phyloP scores from a whole-genome alignment of 2,113 vertebrate genomes.

The Pomatostomus ruficeps region DNA sequence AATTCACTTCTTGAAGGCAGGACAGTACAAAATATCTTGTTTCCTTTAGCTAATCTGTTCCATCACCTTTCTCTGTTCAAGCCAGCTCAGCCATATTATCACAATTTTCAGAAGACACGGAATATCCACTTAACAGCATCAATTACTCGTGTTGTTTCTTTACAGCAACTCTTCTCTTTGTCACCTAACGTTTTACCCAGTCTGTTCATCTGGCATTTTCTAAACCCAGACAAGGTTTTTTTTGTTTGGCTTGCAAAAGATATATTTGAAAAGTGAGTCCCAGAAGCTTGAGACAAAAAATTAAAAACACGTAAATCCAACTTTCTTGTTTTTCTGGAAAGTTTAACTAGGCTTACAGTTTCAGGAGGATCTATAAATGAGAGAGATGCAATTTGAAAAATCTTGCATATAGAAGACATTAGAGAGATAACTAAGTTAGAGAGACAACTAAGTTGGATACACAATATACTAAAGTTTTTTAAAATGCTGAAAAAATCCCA shows the following conservation, averaged over 20 bases:
- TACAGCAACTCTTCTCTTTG: not conserved
- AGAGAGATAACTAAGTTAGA: not conserved
- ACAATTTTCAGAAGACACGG: not conserved
- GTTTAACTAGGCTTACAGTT: not conserved
- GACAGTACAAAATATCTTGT: not conserved
- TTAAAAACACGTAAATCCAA: not conserved
- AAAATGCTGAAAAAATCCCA: not conserved
- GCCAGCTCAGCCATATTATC: not conserved
- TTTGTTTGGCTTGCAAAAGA: not conserved
- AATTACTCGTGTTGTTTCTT: not conserved
- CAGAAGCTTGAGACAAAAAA: not conserved
- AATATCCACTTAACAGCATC: not conserved
- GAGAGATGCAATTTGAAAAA: not conserved
- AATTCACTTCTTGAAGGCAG: not conserved
- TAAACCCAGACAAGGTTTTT: not conserved
- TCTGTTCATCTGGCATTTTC: not conserved
- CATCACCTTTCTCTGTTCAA: not conserved
- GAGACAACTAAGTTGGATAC: not conserved
- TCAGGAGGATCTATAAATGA: not conserved
- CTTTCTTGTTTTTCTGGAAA: not conserved
- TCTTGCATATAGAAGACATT: not conserved
- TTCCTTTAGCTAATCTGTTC: not conserved
- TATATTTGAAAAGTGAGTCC: not conserved
- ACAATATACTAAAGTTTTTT: not conserved
- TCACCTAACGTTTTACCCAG: not conserved